Evolutionary conservation across 2,797 vertebrate genomes (phyloP).

Genomic region (Paramormyrops hopkinsi): DNA sequence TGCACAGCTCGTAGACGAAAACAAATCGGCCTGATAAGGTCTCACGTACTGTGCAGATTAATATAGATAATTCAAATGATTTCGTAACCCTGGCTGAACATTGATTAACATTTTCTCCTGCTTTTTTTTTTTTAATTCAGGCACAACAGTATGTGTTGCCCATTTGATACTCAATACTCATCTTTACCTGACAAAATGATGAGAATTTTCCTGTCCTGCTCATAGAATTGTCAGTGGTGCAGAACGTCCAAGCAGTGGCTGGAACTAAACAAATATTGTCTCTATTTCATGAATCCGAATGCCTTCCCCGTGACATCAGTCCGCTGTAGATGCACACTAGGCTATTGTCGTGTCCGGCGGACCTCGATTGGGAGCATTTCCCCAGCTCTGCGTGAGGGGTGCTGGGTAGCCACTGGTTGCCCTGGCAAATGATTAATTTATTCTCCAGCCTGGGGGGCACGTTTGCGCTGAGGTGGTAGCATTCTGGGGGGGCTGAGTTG

Average conservation of each 20-base stretch:
- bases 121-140: neutral
- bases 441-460: constrained; percentile 42
- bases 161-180: neutral
- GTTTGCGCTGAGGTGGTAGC: constrained; percentile 20
- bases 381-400: constrained; percentile 37
- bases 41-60: neutral
- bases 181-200: neutral
- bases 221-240: constrained; percentile 40
- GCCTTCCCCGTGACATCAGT: constrained; percentile 64
- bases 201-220: neutral
- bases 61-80: neutral
- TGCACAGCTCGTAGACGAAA: neutral
- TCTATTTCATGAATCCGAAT: constrained; percentile 63
- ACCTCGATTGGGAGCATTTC: constrained; percentile 33
- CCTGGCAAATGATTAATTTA: constrained; percentile 58
- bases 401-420: constrained; percentile 38
- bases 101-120: neutral
- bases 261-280: constrained; percentile 70
- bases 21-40: neutral
- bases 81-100: neutral
- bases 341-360: constrained; percentile 52
- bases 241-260: constrained; percentile 37
- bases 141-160: too few species aligned
- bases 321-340: constrained; percentile 56
- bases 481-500: constrained; percentile 34